Evolutionary conservation across 23 tunicate species (phyloP).

Genomic region (Ascidia mentula): DNA sequence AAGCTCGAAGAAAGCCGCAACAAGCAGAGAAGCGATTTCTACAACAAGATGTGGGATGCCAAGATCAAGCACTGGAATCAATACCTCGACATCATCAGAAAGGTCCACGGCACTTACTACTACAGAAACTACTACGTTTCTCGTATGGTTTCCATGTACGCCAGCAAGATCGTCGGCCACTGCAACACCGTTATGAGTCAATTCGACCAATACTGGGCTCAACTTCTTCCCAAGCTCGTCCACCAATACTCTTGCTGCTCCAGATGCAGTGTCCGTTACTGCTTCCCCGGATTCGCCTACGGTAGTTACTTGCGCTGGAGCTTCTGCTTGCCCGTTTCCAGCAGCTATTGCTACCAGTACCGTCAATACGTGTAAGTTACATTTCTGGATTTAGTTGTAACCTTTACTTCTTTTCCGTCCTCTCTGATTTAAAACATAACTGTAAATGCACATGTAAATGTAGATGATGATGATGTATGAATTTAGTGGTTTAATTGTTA

Average conservation of each 20-base stretch:
- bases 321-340: constrained; percentile 8
- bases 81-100: constrained; percentile 23
- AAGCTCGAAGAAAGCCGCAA: constrained; percentile 10
- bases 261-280: constrained; percentile 13
- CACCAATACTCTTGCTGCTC: constrained; percentile 30
- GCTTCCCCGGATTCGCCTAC: constrained; percentile 24
- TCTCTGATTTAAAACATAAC: too few species aligned
- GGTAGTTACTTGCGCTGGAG: constrained; percentile 22
- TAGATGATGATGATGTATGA: too few species aligned
- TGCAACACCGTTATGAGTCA: constrained; percentile 15
- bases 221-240: constrained; percentile 27
- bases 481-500: too few species aligned
- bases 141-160: background rate
- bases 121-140: background rate
- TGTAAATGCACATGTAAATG: too few species aligned
- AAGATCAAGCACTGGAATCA: constrained; percentile 29
- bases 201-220: constrained; percentile 39
- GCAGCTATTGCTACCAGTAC: constrained; percentile 28
- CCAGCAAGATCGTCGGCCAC: background rate
- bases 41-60: constrained; percentile 12
- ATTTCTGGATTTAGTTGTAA: too few species aligned
- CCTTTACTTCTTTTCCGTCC: too few species aligned
- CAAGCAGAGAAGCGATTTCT: background rate
- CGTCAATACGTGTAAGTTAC: constrained; percentile 34
- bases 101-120: constrained; percentile 28